These are phyloP conservation scores for Athripsodes cinereus DNA, from an alignment of 2,888 invertebrate genomes.

Conservation along the genomic window DNA sequence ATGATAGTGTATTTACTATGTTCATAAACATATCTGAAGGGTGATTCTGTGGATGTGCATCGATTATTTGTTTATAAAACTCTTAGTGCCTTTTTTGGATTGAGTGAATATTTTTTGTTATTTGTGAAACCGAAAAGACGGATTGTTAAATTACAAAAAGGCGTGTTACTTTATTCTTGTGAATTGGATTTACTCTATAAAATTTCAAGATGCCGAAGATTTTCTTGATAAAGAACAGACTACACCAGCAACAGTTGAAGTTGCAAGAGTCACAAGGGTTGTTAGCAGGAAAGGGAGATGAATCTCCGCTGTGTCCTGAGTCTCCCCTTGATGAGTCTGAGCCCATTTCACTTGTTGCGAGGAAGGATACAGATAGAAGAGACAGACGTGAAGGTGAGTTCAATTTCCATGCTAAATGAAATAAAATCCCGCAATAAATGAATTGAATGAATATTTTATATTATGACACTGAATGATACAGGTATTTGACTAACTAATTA, in stretches of 20 bases:
- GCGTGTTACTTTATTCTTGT: constrained; percentile 2
- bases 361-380: constrained; percentile 39
- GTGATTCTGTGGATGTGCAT: not conserved
- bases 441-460: no score
- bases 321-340: constrained; percentile 50
- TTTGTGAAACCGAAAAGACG: constrained; percentile 10
- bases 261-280: constrained; percentile 78
- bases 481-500: no score
- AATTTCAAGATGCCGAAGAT: constrained; percentile 78
- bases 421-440: no score
- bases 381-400: constrained; percentile 40
- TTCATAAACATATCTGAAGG: not conserved
- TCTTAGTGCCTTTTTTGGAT: not conserved
- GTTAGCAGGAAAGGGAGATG: constrained; percentile 51
- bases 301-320: constrained; percentile 56
- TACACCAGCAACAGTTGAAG: constrained; percentile 85
- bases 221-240: constrained; percentile 83
- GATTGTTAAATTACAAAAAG: constrained; percentile 2
- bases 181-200: constrained; percentile 8
- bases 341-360: constrained; percentile 57
- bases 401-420: no score
- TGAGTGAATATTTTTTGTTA: constrained; percentile 9
- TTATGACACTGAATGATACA: no score
- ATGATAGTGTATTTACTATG: not conserved
- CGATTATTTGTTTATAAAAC: not conserved